phyloP scores from a whole-genome alignment of 2,113 vertebrate species.

The Zosterops lateralis region DNA sequence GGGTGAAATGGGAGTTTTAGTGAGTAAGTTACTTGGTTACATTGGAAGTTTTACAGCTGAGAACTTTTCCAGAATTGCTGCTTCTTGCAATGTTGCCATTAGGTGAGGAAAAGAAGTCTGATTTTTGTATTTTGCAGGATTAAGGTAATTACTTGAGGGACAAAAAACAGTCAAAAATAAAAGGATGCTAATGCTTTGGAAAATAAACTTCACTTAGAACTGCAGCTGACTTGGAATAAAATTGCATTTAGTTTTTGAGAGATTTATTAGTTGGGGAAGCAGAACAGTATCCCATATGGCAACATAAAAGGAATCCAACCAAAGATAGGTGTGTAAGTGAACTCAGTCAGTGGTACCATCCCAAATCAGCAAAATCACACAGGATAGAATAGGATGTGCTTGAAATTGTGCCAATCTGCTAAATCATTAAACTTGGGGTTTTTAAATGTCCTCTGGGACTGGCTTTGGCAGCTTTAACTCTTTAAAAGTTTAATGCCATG shows the following conservation, averaged over 20 bases:
- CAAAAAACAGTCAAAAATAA: not conserved
- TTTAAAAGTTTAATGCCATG: conserved; percentile 54
- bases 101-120: not conserved
- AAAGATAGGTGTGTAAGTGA: not conserved
- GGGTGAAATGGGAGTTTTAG: not conserved
- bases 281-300: not conserved
- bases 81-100: not conserved
- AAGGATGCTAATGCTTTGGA: not conserved
- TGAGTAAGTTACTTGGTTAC: not conserved
- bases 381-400: not conserved
- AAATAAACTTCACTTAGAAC: not conserved
- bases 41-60: not conserved
- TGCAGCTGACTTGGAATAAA: not conserved
- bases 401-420: not conserved
- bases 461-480: conserved; percentile 43
- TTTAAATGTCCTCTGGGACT: conserved; percentile 10
- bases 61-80: not conserved
- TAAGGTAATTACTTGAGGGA: not conserved
- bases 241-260: not conserved
- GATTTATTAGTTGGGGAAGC: not conserved
- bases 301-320: not conserved
- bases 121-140: not conserved
- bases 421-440: conserved; percentile 37
- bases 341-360: not conserved
- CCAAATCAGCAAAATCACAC: not conserved